phyloP scores from a whole-genome alignment of 2,113 vertebrate species.

The Silurus asotus region DNA sequence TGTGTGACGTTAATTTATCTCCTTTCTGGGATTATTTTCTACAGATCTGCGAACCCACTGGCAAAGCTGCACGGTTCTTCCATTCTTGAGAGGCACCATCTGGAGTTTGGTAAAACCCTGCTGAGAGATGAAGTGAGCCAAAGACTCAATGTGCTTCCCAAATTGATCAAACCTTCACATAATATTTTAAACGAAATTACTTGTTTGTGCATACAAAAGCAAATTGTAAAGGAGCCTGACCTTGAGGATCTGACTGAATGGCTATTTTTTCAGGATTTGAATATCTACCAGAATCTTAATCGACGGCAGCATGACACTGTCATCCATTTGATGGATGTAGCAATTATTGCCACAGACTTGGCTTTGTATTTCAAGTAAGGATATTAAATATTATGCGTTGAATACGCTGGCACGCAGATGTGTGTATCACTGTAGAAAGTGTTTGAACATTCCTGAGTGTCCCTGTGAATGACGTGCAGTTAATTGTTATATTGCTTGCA shows the following conservation, averaged over 20 bases:
- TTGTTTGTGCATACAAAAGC: neutral
- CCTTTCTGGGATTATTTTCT: conserved; percentile 37
- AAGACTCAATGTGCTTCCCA: conserved; percentile 6
- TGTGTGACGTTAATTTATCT: neutral
- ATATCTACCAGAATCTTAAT: conserved; percentile 79
- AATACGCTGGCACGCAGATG: neutral
- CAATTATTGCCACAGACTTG: conserved; percentile 79
- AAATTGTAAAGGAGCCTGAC: neutral
- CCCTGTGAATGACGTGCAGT: neutral
- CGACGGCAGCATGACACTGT: conserved; percentile 75
- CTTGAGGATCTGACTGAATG: neutral
- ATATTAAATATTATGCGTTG: conserved; percentile 11
- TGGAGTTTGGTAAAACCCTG: conserved; percentile 77
- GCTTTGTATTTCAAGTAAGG: conserved; percentile 81
- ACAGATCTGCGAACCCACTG: conserved; percentile 77
- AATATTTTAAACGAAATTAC: conserved; percentile 7
- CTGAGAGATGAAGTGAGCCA: conserved; percentile 74
- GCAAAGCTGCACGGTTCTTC: conserved; percentile 79
- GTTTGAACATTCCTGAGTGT: conserved; percentile 18
- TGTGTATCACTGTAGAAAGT: conserved; percentile 33
- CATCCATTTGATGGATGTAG: conserved; percentile 79
- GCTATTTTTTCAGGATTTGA: conserved; percentile 63
- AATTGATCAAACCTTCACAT: conserved; percentile 19
- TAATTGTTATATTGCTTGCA: conserved; percentile 48
- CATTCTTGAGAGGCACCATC: conserved; percentile 80